Conservation (phyloP, 1,140 invertebrate species). For the Atta cephalotes region DNA sequence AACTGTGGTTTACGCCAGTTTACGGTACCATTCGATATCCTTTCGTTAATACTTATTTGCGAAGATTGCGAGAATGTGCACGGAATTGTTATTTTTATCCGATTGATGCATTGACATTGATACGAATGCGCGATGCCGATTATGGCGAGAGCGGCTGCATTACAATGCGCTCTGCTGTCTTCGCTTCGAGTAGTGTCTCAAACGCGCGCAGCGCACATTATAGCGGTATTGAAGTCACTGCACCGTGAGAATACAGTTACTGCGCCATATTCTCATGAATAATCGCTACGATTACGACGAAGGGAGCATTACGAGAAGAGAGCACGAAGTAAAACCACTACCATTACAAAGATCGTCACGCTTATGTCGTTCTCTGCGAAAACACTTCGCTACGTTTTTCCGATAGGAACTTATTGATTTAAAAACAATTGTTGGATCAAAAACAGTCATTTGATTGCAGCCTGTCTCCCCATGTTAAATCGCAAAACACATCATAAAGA, state of each 20-base stretch:
- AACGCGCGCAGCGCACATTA: constrained; percentile 51
- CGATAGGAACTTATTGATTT: constrained; percentile 21
- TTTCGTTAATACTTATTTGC: constrained; percentile 14
- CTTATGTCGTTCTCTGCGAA: constrained; percentile 6
- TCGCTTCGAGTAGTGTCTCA: constrained; percentile 62
- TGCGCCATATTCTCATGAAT: constrained; percentile 74
- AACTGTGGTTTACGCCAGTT: constrained; percentile 30
- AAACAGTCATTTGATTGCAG: constrained; percentile 32
- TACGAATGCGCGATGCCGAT: constrained; percentile 16
- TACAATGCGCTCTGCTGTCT: constrained; percentile 60
- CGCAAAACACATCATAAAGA: neutral
- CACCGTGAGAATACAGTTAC: constrained; percentile 78
- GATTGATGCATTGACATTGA: constrained; percentile 15
- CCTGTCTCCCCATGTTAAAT: neutral
- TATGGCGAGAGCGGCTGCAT: constrained; percentile 39
- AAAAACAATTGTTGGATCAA: constrained; percentile 26
- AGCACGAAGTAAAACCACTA: constrained; percentile 16
- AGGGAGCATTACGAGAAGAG: constrained; percentile 3
- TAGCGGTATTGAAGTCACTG: constrained; percentile 77
- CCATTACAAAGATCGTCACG: constrained; percentile 41
- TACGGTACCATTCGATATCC: constrained; percentile 19
- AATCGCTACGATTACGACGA: constrained; percentile 65
- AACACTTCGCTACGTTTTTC: neutral
- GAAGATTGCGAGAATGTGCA: neutral
- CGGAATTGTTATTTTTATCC: constrained; percentile 25